phyloP scores from a whole-genome alignment of 1,140 invertebrate species.

The Nebria ingens region DNA sequence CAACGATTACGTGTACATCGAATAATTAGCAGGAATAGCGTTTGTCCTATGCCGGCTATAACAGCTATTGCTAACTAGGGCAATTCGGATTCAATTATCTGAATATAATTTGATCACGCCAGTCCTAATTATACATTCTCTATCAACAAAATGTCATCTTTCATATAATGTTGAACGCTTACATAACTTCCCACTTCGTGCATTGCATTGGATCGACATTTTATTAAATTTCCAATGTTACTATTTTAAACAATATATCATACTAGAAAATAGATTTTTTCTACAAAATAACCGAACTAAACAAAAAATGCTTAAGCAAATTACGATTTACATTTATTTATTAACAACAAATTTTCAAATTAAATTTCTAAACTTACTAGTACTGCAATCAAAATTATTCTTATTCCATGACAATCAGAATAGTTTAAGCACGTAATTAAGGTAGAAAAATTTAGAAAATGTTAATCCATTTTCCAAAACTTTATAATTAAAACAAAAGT shows the following conservation, averaged over 20 bases:
- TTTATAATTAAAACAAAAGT: too few relatives aligned
- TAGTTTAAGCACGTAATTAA: too few relatives aligned
- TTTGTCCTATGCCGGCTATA: background rate
- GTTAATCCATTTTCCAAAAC: too few relatives aligned
- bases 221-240: background rate
- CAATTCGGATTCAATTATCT: conserved; percentile 5
- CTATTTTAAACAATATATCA: background rate
- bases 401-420: too few relatives aligned
- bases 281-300: too few relatives aligned
- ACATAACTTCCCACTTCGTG: background rate
- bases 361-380: too few relatives aligned
- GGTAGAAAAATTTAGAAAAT: too few relatives aligned
- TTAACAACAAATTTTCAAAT: too few relatives aligned
- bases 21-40: background rate
- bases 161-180: background rate
- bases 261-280: background rate
- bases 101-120: conserved; percentile 2
- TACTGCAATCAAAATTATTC: too few relatives aligned
- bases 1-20: background rate
- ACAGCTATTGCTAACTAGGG: background rate
- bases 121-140: background rate
- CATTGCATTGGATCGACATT: too few relatives aligned
- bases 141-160: background rate
- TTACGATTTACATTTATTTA: too few relatives aligned
- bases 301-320: too few relatives aligned